Base-by-base conservation (phyloP, 2,888 invertebrate species). In the Torymus auratus region DNA sequence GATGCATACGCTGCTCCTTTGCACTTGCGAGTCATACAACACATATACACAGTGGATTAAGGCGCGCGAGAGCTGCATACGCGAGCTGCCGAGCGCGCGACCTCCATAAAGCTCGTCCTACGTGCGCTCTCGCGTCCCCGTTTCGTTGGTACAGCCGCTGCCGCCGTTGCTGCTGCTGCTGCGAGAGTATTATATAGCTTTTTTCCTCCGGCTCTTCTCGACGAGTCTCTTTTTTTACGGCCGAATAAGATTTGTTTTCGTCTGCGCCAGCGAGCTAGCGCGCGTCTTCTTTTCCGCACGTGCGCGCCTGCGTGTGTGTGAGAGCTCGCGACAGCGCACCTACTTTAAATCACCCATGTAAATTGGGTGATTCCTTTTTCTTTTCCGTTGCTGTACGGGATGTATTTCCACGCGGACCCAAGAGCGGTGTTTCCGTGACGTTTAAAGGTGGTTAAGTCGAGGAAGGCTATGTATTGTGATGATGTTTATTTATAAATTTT, bases 71-170 rank as follows among this genome's bases (percentile, higher is more conserved):
- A 41, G 41, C 41, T 41, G 41, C 41, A 41, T 41, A 41, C 41
- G 41, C 41, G 41, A 41, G 41, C 5, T 41, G 28, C 17, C 15
- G 65, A 15, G 11, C 23, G 11, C 23, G 61, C 77, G 73, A 73
- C 73, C 78, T 79, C 78, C 78, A 79, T 79, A 68, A 73, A 79
- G 58, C 68, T 74, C 79, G 74, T 69, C 79, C 79, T 80, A 80
- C 79, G 74, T 68, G 58, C 62, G 64, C 65, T 74, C 79, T 28
- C 79, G 74, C 74, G 74, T 79, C 41, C 41, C 41, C 41, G 41
- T 41, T 41, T 41, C 41, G 41, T 41, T 41, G 41, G 41, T 41
- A 41, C 41, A 41, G 41, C 41, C 41, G 41, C 7, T 7, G 4
- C 28, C 7, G 28, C 28, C 7, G 28, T 7, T 28, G 23, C 23